A percentile compares a stretch with the other conserved stretches of the same genome.
These are phyloP conservation scores for Drosophila varians DNA, from an alignment of 1,140 invertebrate genomes.

Conservation along the genomic window DNA sequence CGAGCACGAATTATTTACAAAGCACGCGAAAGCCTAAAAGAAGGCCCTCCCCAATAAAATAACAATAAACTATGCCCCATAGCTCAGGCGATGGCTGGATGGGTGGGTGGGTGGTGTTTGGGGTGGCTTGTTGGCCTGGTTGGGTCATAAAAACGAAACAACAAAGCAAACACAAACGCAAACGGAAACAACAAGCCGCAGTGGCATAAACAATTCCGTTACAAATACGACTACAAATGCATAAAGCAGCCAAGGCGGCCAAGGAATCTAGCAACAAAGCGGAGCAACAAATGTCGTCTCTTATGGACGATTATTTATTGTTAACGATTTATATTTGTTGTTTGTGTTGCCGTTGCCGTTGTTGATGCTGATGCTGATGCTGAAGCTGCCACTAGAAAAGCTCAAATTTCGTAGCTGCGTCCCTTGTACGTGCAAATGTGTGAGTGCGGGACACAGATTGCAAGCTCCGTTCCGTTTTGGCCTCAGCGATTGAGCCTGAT, in stretches of 20 bases:
- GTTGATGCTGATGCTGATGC: slow-evolving; percentile 15
- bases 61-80: slow-evolving; percentile 78
- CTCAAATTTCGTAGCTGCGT: slow-evolving; percentile 65
- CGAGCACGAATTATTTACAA: slow-evolving; percentile 80
- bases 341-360: slow-evolving; percentile 21
- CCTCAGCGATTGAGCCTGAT: slow-evolving; percentile 77
- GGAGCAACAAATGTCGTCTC: slow-evolving; percentile 54
- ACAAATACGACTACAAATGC: slow-evolving; percentile 80
- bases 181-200: slow-evolving; percentile 52
- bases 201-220: slow-evolving; percentile 79
- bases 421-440: slow-evolving; percentile 63
- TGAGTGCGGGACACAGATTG: slow-evolving; percentile 70
- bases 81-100: slow-evolving; percentile 20
- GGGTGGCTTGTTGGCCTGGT: slow-evolving; percentile 13
- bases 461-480: slow-evolving; percentile 47
- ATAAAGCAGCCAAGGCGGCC: slow-evolving; percentile 68
- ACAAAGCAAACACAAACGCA: slow-evolving; percentile 28
- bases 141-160: slow-evolving; percentile 67
- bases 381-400: slow-evolving; percentile 28
- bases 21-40: slow-evolving; percentile 77
- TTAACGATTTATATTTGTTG: slow-evolving; percentile 79
- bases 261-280: slow-evolving; percentile 28
- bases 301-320: slow-evolving; percentile 79
- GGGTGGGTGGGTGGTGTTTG: slow-evolving; percentile 8
- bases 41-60: slow-evolving; percentile 70